phyloP scores from a whole-genome alignment of 2,113 vertebrate genomes.

The Spermophilus dauricus region DNA sequence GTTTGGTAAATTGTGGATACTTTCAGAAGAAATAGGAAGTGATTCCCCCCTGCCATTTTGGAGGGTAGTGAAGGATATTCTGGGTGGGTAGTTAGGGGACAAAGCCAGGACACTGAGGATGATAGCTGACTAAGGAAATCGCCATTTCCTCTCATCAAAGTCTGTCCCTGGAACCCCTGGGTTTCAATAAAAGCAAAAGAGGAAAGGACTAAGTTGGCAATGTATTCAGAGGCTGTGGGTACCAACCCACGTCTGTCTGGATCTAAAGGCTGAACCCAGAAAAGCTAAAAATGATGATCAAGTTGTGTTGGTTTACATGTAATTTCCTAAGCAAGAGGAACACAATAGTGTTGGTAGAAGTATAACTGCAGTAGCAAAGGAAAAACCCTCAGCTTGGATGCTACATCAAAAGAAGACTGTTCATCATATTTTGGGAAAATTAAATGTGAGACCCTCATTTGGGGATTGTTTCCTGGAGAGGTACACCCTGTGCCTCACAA shows the following conservation, averaged over 20 bases:
- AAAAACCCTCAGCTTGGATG: background rate
- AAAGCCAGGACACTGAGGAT: background rate
- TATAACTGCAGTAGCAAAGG: background rate
- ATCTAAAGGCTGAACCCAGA: background rate
- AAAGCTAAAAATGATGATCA: slow-evolving; percentile 16
- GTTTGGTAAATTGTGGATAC: background rate
- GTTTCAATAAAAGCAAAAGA: background rate
- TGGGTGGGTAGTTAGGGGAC: background rate
- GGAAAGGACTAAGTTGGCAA: background rate
- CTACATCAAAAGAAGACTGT: background rate
- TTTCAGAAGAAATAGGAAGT: background rate
- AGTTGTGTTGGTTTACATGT: background rate
- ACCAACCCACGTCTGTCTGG: too few species aligned
- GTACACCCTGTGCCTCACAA: background rate
- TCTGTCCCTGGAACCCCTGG: background rate
- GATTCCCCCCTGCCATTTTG: background rate
- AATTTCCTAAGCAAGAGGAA: background rate
- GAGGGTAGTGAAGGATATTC: background rate
- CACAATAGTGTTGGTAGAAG: background rate
- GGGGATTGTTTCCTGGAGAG: background rate
- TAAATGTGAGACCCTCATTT: background rate
- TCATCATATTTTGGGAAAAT: background rate
- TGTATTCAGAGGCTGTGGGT: too few species aligned
- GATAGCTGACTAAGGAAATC: background rate
- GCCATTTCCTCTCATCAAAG: background rate